Base-by-base conservation (phyloP, 2,113 vertebrate genomes). In the Opisthocomus hoazin region DNA sequence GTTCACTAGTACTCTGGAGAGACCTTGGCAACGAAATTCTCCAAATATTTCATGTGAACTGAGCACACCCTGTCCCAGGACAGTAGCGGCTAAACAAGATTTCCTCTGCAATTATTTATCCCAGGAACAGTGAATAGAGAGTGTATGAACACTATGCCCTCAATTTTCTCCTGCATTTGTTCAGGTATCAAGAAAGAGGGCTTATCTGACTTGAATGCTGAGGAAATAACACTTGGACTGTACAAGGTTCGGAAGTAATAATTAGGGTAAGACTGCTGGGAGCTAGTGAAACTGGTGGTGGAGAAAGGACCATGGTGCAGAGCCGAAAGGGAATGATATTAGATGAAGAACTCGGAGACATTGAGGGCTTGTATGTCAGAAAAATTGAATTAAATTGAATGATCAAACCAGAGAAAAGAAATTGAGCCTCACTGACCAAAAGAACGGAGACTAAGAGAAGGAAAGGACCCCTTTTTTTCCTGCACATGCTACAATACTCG, bases 101-200 rank as follows among this genome's bases (percentile, higher is more conserved):
- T 90, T 94, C 50, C 58, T 60, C 34, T 53, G 41, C 93, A 95
- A 96, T 91, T 93, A 82, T 95, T 93, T 91, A 78, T 93, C 78
- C 57, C 50, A 90, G 87, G 89, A 92, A 78, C 68, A 71, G 46
- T 12, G 46, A 84, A 56, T 58, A 81, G 90, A 85, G 63, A 83
- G 50, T 41, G 22, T 85, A 58, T 92, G 88, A 84, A 56, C 56
- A 27, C 84, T 34, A 3, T 87, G 74, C 77, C 89, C 91, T 94
- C 77, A 68, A 61, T 95, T 95, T 94, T 87, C 58, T 65, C 29
- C 53, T 73, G 69, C 48, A 57, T 94, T 84, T 87, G 43, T 82
- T 93, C 50, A 65, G 79, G 63, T 71, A 70, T n/a, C 2, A 13
- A 84, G 45, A 87, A 95, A 66, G 45, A 76, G 46, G 41, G 11